These are phyloP conservation scores for Eupithecia tripunctaria DNA, from an alignment of 2,888 invertebrate species.

Conservation along the genomic window DNA sequence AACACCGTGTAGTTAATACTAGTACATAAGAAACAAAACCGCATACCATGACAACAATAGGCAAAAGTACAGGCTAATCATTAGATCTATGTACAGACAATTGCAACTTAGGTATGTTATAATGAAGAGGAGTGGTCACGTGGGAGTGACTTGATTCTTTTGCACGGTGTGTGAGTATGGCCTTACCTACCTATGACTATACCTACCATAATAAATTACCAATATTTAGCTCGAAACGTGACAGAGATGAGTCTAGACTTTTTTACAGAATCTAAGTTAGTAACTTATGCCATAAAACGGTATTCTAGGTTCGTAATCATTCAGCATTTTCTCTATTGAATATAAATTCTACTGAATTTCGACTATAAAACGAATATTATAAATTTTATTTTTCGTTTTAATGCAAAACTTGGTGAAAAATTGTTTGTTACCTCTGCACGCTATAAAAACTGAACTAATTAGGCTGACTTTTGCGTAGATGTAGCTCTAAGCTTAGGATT, in stretches of 20 bases:
- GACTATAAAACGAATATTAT: no score
- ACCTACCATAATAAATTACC: slow-evolving; percentile 10
- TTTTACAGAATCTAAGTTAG: no score
- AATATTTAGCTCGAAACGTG: neutral
- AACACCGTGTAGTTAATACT: neutral
- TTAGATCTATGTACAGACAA: slow-evolving; percentile 53
- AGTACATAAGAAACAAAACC: slow-evolving; percentile 23
- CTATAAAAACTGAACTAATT: no score
- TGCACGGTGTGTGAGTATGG: slow-evolving; percentile 65
- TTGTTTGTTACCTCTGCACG: no score
- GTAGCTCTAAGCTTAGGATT: no score
- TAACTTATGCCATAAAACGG: no score
- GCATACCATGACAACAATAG: slow-evolving; percentile 26
- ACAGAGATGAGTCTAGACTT: neutral
- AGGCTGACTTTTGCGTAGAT: no score
- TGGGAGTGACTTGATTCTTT: slow-evolving; percentile 69
- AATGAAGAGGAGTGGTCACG: slow-evolving; percentile 67
- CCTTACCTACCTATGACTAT: slow-evolving; percentile 35
- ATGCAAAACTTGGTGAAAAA: no score
- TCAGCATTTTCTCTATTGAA: no score
- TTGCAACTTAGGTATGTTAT: slow-evolving; percentile 50
- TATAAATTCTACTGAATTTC: no score
- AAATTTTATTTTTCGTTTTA: no score
- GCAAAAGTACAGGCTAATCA: slow-evolving; percentile 43
- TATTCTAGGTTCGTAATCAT: no score